phyloP scores from a whole-genome alignment of 2,888 invertebrate species.

The Lasioglossum oenotherae region DNA sequence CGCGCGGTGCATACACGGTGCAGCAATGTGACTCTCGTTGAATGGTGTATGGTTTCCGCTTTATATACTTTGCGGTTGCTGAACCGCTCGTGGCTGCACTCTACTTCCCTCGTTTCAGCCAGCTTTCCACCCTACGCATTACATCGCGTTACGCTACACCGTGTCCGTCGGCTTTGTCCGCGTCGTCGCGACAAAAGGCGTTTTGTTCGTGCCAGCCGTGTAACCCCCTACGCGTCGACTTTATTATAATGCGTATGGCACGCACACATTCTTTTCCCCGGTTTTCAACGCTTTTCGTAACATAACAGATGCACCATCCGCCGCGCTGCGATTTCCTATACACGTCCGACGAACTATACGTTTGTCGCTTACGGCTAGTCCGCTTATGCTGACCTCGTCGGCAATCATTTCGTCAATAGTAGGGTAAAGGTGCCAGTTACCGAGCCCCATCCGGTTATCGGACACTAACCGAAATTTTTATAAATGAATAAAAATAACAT shows the following conservation, averaged over 20 bases:
- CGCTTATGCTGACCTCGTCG: no score
- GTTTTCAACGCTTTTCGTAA: slow-evolving; percentile 46
- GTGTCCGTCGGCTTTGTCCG: slow-evolving; percentile 70
- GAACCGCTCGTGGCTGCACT: slow-evolving; percentile 67
- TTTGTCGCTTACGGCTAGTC: neutral
- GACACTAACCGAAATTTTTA: no score
- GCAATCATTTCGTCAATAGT: no score
- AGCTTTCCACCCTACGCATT: slow-evolving; percentile 33
- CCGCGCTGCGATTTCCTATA: neutral
- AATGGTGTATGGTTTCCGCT: slow-evolving; percentile 76
- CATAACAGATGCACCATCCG: slow-evolving; percentile 64
- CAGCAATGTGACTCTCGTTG: slow-evolving; percentile 57
- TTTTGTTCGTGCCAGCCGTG: slow-evolving; percentile 74
- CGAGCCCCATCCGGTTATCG: no score
- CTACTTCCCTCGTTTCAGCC: slow-evolving; percentile 32
- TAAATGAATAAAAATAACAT: no score
- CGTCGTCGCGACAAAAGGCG: slow-evolving; percentile 72
- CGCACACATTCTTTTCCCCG: slow-evolving; percentile 51
- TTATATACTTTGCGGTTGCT: slow-evolving; percentile 77
- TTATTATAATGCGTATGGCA: slow-evolving; percentile 71
- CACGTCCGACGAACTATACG: neutral
- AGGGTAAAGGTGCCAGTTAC: no score
- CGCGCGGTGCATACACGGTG: slow-evolving; percentile 32
- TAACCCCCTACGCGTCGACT: slow-evolving; percentile 59
- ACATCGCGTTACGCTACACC: slow-evolving; percentile 51